Evolutionary conservation across 1,140 invertebrate genomes (phyloP), one percentile per base, ranked within the genome.

Genomic region (Aculops lycopersici): DNA sequence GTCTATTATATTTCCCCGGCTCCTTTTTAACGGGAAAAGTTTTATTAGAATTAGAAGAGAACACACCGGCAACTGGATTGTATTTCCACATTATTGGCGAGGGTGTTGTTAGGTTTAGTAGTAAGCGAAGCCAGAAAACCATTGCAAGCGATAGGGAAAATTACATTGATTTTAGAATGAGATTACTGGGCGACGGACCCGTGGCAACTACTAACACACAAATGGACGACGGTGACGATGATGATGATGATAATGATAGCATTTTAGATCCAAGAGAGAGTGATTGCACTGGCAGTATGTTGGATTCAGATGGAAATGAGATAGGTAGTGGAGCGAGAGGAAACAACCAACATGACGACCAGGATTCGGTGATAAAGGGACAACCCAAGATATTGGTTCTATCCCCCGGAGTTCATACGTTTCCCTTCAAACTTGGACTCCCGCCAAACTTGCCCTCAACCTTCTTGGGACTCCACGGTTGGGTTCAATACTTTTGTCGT

Each of bases 401-500:
- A n/a, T 83, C 78, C 12, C 77, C 80, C 1, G 81, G 80, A 17
- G 84, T 86, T 47, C 81, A 88, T 58, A 83, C 78, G 55, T 88
- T 86, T 58, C 81, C 81, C 16, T 88, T 86, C 55, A 86, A 86
- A 57, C 55, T 88, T 35, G 80, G 81, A 2, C 57, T 88, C 19
- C 81, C 81, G 0, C 61, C 80, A 39, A 80, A 79, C 4, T 55
- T 88, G 20, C 81, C 81, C 0, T 86, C 80, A 3, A 86, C 81
- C 18, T 88, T 88, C 54, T 60, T 86, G 1, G 81, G 80, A 17
- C 1, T 80, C 51, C 78, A 84, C 52, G 80, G 81, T 21, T 86
- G 80, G 79, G 79, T 90, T 2, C 81, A 88, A 55, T 90, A 84
- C 55, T 88, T 70, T 51, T 88, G 80, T 51, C 83, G 83, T 56